A percentile compares a stretch with the other conserved stretches of the same genome.
Evolutionary conservation across 2,113 vertebrate genomes (phyloP).

Genomic region (Sinocyclocheilus grahami): DNA sequence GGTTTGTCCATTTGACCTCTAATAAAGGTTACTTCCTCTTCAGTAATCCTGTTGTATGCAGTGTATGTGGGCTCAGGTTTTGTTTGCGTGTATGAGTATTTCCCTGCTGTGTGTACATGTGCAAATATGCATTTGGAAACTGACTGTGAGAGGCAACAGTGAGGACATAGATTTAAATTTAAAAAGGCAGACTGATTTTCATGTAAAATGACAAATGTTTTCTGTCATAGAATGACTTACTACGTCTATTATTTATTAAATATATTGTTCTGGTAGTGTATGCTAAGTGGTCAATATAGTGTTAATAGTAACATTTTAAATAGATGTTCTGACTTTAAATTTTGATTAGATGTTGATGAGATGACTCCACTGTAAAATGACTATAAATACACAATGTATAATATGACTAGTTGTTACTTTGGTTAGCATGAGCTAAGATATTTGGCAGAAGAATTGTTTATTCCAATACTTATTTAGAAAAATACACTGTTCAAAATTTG

Average conservation of each 20-base stretch:
- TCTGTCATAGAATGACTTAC: not conserved
- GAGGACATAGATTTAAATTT: not conserved
- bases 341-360: no score
- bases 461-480: no score
- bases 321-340: no score
- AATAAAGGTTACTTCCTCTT: constrained; percentile 36
- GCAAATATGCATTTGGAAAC: not conserved
- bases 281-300: no score
- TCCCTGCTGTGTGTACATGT: not conserved
- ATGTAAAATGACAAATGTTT: not conserved
- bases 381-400: no score
- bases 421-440: no score
- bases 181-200: not conserved
- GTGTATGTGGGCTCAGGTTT: constrained; percentile 30
- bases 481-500: no score
- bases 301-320: no score
- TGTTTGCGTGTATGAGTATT: constrained; percentile 17
- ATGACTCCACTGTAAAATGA: no score
- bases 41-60: not conserved
- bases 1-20: constrained; percentile 12
- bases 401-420: no score
- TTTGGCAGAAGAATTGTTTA: no score
- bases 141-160: not conserved
- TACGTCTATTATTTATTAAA: not conserved
- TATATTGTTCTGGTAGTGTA: no score